These are phyloP conservation scores for Pachyseris speciosa DNA, from an alignment of 64 coral and sea anemone species.

Conservation along the genomic window DNA sequence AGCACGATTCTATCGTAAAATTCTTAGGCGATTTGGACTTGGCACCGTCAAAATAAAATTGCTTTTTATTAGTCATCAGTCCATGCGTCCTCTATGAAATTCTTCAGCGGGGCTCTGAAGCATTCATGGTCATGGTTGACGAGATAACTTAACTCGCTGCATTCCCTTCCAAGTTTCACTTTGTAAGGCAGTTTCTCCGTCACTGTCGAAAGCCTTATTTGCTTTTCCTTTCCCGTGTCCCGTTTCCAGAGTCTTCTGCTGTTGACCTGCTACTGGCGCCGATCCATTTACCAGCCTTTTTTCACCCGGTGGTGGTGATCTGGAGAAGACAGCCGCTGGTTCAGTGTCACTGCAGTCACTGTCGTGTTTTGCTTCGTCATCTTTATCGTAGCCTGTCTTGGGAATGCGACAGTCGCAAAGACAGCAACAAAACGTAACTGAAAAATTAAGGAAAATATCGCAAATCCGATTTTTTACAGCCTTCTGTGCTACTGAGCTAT, in stretches of 20 bases:
- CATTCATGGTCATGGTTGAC: not conserved
- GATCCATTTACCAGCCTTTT: not conserved
- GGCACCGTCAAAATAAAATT: no score
- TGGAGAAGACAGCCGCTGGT: not conserved
- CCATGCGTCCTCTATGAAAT: no score
- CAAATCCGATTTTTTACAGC: not conserved
- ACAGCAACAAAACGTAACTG: slow-evolving; percentile 35
- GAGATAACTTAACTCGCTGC: not conserved
- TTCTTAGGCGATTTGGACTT: no score
- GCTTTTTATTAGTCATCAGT: no score
- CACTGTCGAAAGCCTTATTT: not conserved
- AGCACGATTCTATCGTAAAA: no score
- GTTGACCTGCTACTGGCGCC: not conserved
- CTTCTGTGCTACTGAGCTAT: not conserved
- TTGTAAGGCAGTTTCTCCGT: not conserved
- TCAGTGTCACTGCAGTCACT: slow-evolving; percentile 24
- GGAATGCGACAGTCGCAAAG: slow-evolving; percentile 41
- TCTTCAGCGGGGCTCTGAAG: no score
- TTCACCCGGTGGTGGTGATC: not conserved
- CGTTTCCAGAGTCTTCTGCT: not conserved
- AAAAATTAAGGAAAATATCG: not conserved
- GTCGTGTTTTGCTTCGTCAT: not conserved
- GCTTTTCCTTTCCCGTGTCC: not conserved
- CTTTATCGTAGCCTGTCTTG: slow-evolving; percentile 26
- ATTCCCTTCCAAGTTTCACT: slow-evolving; percentile 2